Evolutionary conservation across 2,113 vertebrate genomes (phyloP).

Genomic region (Myrmophylax atrothorax): DNA sequence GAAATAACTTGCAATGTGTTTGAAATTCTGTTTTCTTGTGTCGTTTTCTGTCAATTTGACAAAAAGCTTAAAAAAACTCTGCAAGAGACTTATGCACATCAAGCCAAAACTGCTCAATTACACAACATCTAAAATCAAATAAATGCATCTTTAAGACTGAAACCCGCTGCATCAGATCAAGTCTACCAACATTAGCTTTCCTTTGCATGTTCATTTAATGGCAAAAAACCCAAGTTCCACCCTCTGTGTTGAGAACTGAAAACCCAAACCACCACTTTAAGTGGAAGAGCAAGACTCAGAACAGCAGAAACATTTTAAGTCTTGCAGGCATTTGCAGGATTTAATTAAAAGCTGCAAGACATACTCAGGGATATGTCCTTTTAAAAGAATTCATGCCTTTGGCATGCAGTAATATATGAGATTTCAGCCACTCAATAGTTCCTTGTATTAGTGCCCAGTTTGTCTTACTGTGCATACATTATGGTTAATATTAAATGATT

Average conservation of each 20-base stretch:
- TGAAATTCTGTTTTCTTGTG: neutral
- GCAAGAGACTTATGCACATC: neutral
- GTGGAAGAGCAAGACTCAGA: neutral
- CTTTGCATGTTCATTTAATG: neutral
- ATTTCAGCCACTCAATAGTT: neutral
- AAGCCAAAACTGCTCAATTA: neutral
- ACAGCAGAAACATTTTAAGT: neutral
- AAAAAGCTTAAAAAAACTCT: neutral
- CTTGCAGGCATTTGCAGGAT: neutral
- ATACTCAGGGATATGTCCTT: neutral
- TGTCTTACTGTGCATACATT: neutral
- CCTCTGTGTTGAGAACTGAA: neutral
- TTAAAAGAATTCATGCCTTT: neutral
- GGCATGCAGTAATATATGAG: neutral
- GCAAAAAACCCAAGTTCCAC: neutral
- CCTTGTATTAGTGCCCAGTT: neutral
- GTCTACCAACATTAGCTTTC: neutral
- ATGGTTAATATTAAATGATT: neutral
- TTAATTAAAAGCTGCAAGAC: slow-evolving; percentile 33
- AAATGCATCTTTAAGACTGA: neutral
- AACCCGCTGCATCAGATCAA: neutral
- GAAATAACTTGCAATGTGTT: neutral
- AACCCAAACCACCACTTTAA: neutral
- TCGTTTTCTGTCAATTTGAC: neutral
- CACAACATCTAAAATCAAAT: neutral